Evolutionary conservation across 2,113 vertebrate species (phyloP).

Genomic region (Oryzias javanicus): DNA sequence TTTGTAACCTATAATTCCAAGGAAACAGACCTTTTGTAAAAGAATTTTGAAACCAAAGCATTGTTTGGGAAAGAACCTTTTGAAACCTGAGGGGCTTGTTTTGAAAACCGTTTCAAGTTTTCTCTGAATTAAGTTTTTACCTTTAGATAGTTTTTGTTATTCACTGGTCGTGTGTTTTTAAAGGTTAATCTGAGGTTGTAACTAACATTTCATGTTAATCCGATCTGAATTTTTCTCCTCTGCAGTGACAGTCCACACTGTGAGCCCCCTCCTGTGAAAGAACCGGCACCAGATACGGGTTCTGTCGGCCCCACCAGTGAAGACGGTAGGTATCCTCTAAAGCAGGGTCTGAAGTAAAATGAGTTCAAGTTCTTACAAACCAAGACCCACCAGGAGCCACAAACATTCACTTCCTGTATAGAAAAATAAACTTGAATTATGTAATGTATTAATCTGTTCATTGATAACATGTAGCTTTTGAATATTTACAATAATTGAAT

Average conservation of each 20-base stretch:
- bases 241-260: slow-evolving; percentile 90
- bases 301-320: slow-evolving; percentile 88
- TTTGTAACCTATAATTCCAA: slow-evolving; percentile 5
- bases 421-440: too few relatives aligned
- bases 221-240: slow-evolving; percentile 41
- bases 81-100: background rate
- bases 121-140: too few relatives aligned
- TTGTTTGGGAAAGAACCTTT: background rate
- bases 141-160: too few relatives aligned
- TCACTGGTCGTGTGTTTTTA: background rate
- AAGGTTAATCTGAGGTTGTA: background rate
- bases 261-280: slow-evolving; percentile 88
- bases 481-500: too few relatives aligned
- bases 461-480: too few relatives aligned
- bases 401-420: too few relatives aligned
- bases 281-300: slow-evolving; percentile 82
- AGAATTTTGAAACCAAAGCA: background rate
- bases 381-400: too few relatives aligned
- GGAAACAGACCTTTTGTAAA: background rate
- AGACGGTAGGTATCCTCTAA: slow-evolving; percentile 80
- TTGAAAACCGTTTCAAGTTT: too few relatives aligned
- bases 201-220: slow-evolving; percentile 1
- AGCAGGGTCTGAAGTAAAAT: too few relatives aligned
- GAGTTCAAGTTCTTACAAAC: too few relatives aligned
- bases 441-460: too few relatives aligned